Evolutionary conservation across 2,888 invertebrate genomes (phyloP).

Genomic region (Trachelus iudaicus): DNA sequence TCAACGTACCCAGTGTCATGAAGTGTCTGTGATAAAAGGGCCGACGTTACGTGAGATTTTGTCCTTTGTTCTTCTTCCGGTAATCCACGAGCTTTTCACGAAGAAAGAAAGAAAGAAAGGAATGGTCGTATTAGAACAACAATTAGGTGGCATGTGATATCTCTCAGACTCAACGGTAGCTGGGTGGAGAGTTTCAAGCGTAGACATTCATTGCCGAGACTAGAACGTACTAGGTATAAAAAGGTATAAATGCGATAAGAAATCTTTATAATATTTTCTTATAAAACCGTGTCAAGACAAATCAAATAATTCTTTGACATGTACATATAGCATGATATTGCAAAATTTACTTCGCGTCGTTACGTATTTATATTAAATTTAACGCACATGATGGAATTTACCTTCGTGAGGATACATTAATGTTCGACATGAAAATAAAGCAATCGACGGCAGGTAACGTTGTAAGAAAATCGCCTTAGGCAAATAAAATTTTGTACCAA

Average conservation of each 20-base stretch:
- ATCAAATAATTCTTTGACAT: constrained; percentile 24
- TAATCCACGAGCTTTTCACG: neutral
- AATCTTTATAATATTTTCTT: constrained; percentile 31
- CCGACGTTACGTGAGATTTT: neutral
- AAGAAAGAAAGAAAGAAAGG: neutral
- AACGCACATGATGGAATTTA: too few species aligned
- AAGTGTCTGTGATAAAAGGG: constrained; percentile 1
- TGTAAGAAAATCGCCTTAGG: neutral
- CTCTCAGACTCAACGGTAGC: neutral
- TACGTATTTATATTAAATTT: too few species aligned
- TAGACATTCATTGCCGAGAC: neutral
- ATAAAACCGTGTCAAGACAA: constrained; percentile 30
- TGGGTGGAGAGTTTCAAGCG: neutral
- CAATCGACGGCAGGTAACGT: neutral
- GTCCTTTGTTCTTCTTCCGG: constrained; percentile 1
- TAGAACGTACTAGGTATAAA: neutral
- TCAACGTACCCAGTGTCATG: neutral
- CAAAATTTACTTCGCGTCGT: neutral
- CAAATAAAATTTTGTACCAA: neutral
- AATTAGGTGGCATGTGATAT: neutral
- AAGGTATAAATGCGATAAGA: neutral
- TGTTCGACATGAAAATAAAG: too few species aligned
- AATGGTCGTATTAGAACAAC: neutral
- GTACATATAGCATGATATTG: neutral
- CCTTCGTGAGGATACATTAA: too few species aligned